Base-by-base conservation (phyloP, 2,113 vertebrate genomes). In the Rynchops niger region DNA sequence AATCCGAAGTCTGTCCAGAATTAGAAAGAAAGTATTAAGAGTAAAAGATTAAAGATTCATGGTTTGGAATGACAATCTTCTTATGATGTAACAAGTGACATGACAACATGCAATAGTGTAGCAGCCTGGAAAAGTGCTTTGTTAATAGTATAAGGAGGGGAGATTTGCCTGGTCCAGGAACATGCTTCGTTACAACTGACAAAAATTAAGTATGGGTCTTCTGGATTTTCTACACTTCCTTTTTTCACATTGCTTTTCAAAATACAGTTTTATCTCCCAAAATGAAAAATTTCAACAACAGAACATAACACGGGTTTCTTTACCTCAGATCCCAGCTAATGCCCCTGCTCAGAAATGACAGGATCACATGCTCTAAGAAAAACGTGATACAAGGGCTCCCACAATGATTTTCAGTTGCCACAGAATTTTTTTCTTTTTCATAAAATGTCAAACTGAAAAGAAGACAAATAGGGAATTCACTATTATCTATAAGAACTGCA, bases 1-100 rank as follows among this genome's bases (percentile, higher is more conserved):
- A 76, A 73, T 47, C 86, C 76, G 73, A 93, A 94, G 83, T 70
- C 83, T 81, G 81, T 59, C 82, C 74, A 91, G 88, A 93, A 92
- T 96, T 95, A 96, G 91, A 97, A 95, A 91, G 86, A 78, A 89
- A 82, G 96, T 61, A 94, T 96, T 97, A 96, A 92, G 74, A 88
- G 56, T 32, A 95, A 91, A 92, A 97, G 97, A 97, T 96, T 97
- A 97, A 96, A 94, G 94, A 88, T 81, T 92, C 83, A 59, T 85
- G 95, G 59, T 92, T 94, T 93, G 87, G 72, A 96, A 93, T 74
- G 16, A 73, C 65, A 98, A 97, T 96, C 96, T 96, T 78, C 97
- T 97, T 97, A 97, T 95, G 93, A 97, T 85, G 94, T 95, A 94
- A 97, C 82, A 92, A 79, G 62, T 94, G 79, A 96, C 90, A 92